phyloP scores from a whole-genome alignment of 2,113 vertebrate genomes.

The Dryoscopus gambensis region DNA sequence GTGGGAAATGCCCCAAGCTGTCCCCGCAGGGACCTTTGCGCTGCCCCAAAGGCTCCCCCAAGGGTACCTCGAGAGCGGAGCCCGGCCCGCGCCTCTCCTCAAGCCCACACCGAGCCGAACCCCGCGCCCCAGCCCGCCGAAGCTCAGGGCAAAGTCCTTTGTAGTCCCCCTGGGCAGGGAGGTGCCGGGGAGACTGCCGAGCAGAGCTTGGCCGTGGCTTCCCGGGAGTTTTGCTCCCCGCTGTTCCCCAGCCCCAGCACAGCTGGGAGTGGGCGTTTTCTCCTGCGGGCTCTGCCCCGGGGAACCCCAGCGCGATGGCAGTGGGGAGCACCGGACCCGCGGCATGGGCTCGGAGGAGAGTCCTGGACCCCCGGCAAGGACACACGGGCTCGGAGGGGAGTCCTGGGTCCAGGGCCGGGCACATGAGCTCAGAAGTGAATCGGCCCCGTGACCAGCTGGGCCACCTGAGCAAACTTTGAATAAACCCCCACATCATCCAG shows the following conservation, averaged over 20 bases:
- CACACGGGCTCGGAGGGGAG: background rate
- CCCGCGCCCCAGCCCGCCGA: background rate
- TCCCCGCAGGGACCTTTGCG: background rate
- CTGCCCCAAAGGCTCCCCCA: background rate
- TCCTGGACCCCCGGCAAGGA: background rate
- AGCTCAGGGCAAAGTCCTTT: background rate
- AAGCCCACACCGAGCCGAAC: background rate
- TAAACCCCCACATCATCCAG: background rate
- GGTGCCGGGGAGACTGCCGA: rapidly evolving
- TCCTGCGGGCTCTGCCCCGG: background rate
- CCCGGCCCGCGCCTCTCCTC: background rate
- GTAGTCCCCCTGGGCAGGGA: too few relatives aligned
- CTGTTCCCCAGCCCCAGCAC: background rate
- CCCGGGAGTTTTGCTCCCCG: background rate
- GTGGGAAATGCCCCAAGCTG: background rate
- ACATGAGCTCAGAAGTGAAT: background rate
- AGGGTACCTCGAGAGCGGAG: background rate
- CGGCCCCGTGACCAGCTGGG: rapidly evolving
- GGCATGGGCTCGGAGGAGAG: background rate
- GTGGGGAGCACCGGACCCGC: background rate
- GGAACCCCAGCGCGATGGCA: background rate
- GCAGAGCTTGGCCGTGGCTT: background rate
- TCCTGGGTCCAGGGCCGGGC: too few relatives aligned
- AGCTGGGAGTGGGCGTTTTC: rapidly evolving
- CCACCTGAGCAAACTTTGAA: background rate